Evolutionary conservation across 1,140 invertebrate species (phyloP), one percentile per base, ranked within the genome.

Genomic region (Atta cephalotes): DNA sequence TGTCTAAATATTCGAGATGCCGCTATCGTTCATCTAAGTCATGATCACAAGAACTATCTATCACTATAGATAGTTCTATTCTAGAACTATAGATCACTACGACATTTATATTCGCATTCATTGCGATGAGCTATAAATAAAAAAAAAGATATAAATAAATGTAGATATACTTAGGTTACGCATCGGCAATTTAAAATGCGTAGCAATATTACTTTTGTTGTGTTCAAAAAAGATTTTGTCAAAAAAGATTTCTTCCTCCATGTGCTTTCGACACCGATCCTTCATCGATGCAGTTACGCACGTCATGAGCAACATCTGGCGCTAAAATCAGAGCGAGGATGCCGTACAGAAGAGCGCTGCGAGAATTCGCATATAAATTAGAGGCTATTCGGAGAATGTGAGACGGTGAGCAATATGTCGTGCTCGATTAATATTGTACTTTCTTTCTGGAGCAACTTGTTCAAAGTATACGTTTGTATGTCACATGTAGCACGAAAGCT

Each of bases 321-420:
- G 65, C 49, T 85, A 74, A 86, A 88, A 77, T 21, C 78, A 74
- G 74, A 66, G 56, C 77, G 70, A 89, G 62, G 70, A 76, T 25
- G 35, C 63, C 56, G 56, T 62, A 12, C 31, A 58, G 56, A 78
- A 77, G 79, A 90, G 71, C 65, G 88, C 89, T 90, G 74, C 85
- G 87, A 85, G 80, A 79, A 91, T 87, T 85, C 90, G 78, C 85
- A 81, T 90, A 91, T 87, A 78, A 86, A 90, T 91, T 91, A 85
- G 87, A 60, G 84, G 79, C 87, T 90, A 91, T 91, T 92, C 85
- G 85, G 82, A 74, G 87, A 92, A 91, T 89, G 89, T 78, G 58
- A 49, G 14, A 56, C 72, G 70, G 63, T 35, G 60, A 72, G 76
- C 62, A 49, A 87, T 81, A 81, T 45, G 58, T 80, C 53, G 77